Percentiles rank a stretch among this genome's conserved stretches.
phyloP scores from a whole-genome alignment of 2,888 invertebrate genomes.

The Dione vanillae region DNA sequence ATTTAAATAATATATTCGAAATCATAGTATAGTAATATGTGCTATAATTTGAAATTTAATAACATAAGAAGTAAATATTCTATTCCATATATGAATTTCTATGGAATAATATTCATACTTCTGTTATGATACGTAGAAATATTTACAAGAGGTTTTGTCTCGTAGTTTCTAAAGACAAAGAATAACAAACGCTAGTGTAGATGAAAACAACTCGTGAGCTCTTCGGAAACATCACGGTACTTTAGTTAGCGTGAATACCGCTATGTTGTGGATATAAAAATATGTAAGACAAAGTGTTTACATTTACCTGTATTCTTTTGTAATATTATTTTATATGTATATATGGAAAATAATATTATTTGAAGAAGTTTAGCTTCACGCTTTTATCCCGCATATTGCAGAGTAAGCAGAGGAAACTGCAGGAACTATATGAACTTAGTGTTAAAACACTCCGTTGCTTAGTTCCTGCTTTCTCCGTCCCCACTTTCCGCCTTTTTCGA shows the following conservation, averaged over 20 bases:
- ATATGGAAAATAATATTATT: too few species aligned
- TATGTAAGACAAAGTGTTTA: conserved; percentile 11
- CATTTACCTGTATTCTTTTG: neutral
- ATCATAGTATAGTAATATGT: too few species aligned
- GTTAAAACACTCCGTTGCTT: too few species aligned
- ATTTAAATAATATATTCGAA: too few species aligned
- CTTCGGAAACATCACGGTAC: conserved; percentile 14
- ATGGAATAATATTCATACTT: neutral
- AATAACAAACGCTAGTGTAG: conserved; percentile 19
- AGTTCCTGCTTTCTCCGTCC: too few species aligned
- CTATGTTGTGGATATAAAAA: neutral
- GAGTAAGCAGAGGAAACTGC: neutral
- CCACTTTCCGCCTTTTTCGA: too few species aligned
- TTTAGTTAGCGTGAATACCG: neutral
- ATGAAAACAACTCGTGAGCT: conserved; percentile 22
- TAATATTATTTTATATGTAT: neutral
- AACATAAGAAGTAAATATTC: neutral
- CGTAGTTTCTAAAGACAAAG: conserved; percentile 20
- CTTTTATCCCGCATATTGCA: neutral
- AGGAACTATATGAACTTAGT: too few species aligned
- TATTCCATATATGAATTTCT: neutral
- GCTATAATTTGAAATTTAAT: neutral
- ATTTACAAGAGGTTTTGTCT: conserved; percentile 20
- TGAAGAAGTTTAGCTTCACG: neutral
- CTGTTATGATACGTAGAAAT: neutral